These are phyloP conservation scores for Nomada ferruginata DNA, from an alignment of 2,888 invertebrate genomes.

Conservation along the genomic window DNA sequence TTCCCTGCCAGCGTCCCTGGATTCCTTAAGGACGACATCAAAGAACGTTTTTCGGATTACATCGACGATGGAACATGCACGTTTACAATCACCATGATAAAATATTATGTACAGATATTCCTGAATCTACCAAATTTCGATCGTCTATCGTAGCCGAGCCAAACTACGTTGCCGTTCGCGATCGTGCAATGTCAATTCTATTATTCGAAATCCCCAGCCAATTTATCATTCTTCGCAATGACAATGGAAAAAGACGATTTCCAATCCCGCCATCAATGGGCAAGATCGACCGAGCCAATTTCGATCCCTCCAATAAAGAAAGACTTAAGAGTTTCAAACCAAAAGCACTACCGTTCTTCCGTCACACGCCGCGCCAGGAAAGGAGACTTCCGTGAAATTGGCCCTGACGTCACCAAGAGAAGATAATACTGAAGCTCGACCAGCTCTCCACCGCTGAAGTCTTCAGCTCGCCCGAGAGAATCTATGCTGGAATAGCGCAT, in stretches of 20 bases:
- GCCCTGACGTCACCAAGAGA: conserved; percentile 69
- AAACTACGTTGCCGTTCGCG: not conserved
- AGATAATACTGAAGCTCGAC: conserved; percentile 72
- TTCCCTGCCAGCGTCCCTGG: conserved; percentile 61
- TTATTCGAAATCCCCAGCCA: not conserved
- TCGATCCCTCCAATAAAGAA: conserved; percentile 34
- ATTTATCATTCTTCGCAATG: not conserved
- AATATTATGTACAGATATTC: not conserved
- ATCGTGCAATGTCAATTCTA: not conserved
- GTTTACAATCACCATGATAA: conserved; percentile 17
- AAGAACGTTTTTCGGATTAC: conserved; percentile 63
- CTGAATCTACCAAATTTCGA: too few species aligned
- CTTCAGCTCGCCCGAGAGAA: conserved; percentile 31
- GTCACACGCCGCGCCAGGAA: conserved; percentile 27
- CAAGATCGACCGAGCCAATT: conserved; percentile 26
- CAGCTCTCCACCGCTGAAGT: not conserved
- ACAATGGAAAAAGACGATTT: not conserved
- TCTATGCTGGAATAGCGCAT: conserved; percentile 57
- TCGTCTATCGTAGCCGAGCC: not conserved
- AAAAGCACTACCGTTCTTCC: conserved; percentile 24
- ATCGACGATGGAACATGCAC: conserved; percentile 17
- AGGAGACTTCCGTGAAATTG: conserved; percentile 74
- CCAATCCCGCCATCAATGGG: not conserved
- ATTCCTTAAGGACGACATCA: conserved; percentile 72
- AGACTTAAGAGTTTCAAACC: conserved; percentile 44